Percentiles rank a stretch among this genome's conserved stretches.
Conservation (phyloP, 2,797 vertebrate species). For the Garrulus glandarius region DNA sequence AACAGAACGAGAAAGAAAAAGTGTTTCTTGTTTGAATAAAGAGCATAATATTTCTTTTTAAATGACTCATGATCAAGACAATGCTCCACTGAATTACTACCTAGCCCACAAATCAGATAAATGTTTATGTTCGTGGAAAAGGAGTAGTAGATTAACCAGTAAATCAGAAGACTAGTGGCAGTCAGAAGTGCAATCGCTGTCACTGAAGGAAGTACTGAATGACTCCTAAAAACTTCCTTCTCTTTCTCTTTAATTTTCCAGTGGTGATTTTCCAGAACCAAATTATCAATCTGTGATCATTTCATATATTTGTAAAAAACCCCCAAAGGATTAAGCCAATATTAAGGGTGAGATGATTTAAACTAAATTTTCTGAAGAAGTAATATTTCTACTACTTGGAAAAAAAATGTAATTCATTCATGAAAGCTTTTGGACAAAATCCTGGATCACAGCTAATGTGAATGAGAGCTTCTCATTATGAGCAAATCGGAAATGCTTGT, state of each 20-base stretch:
- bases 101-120: background rate
- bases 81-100: background rate
- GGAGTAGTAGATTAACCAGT: background rate
- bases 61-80: background rate
- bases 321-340: background rate
- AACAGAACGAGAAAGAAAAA: background rate
- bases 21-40: background rate
- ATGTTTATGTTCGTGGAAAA: background rate
- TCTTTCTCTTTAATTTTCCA: background rate
- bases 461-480: background rate
- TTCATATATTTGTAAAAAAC: background rate
- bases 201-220: background rate
- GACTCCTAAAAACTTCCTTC: background rate
- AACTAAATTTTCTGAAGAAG: background rate
- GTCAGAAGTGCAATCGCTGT: background rate
- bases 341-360: background rate
- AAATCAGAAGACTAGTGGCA: background rate
- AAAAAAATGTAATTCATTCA: background rate
- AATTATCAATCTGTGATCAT: background rate
- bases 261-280: background rate
- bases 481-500: background rate
- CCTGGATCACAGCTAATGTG: background rate
- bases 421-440: background rate
- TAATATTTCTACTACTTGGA: background rate
- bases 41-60: background rate